Evolutionary conservation across 2,797 vertebrate species (phyloP), one percentile per base, ranked within the genome.

Genomic region (Sebastes matsubarae): DNA sequence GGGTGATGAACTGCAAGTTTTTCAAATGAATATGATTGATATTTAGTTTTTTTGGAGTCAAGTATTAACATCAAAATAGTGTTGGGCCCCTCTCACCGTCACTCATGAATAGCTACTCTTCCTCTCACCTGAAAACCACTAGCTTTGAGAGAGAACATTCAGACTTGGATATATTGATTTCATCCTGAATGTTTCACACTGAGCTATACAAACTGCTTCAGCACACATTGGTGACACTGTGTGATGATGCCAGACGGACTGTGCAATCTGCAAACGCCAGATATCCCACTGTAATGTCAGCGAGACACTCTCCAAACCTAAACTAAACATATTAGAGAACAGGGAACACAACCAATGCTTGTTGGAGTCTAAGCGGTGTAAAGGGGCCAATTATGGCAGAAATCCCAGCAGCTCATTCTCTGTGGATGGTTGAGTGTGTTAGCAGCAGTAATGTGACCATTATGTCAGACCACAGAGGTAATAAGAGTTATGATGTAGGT

Each of bases 401-500:
- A 74, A 61, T 72, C 6, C 16, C 18, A 59, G 25, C 59, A n/a
- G 6, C 24, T 68, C 0, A 0, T 22, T 73, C 50, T 73, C 55
- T 72, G n/a, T 36, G 60, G 54, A 60, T 30, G 24, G 20, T 20
- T 29, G 34, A 65, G 34, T 55, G 29, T 52, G 32, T 76, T 34
- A 67, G 80, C 50, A 61, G 69, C 20, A 77, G 38, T 65, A 50
- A 59, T 71, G 69, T 64, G 57, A 55, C 32, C 27, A 68, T 83
- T 71, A 74, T 68, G 63, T 73, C 72, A 54, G 61, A 63, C 24
- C 55, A 20, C 36, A 60, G 29, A 55, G 42, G 50, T 61, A 72
- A 14, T 57, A 14, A 30, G 68, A 60, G 1, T 52, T 29, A 22
- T 34, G 14, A 10, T 25, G 32, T 32, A 10, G 36, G 42, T 42